Percentiles rank a stretch among this genome's conserved stretches.
Conservation (phyloP, 64 coral and sea anemone species). For the Acropora tenuis region DNA sequence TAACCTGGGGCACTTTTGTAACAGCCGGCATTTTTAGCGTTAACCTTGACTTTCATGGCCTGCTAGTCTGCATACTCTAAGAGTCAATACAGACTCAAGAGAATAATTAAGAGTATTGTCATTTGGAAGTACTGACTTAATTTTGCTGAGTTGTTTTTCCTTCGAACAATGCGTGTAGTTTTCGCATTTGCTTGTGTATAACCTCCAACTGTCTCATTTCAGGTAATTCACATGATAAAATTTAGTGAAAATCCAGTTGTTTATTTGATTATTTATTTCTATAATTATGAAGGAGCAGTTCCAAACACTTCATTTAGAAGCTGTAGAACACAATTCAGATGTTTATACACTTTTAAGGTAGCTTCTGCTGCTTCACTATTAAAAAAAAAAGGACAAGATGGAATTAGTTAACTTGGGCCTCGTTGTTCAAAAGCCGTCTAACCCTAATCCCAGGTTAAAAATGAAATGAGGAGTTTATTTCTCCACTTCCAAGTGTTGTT, state of each 20-base stretch:
- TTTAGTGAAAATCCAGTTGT: background rate
- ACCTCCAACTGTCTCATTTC: background rate
- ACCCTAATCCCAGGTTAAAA: no score
- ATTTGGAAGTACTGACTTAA: background rate
- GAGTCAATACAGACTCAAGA: background rate
- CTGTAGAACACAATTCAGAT: background rate
- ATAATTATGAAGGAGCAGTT: background rate
- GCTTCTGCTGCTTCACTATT: background rate
- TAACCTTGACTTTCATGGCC: background rate
- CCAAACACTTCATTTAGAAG: background rate
- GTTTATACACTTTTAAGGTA: background rate
- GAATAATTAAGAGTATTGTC: background rate
- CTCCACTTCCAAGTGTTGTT: no score
- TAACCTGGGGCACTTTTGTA: background rate
- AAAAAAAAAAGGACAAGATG: background rate
- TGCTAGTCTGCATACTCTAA: background rate
- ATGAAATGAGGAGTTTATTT: no score
- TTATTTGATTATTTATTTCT: background rate
- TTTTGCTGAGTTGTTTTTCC: background rate
- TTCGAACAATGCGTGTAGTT: background rate
- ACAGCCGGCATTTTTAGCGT: background rate
- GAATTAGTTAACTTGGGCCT: no score
- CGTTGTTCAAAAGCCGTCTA: no score
- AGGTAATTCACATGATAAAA: background rate
- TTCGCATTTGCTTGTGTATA: no score